phyloP scores from a whole-genome alignment of 2,797 vertebrate genomes.

The Zalophus californianus region DNA sequence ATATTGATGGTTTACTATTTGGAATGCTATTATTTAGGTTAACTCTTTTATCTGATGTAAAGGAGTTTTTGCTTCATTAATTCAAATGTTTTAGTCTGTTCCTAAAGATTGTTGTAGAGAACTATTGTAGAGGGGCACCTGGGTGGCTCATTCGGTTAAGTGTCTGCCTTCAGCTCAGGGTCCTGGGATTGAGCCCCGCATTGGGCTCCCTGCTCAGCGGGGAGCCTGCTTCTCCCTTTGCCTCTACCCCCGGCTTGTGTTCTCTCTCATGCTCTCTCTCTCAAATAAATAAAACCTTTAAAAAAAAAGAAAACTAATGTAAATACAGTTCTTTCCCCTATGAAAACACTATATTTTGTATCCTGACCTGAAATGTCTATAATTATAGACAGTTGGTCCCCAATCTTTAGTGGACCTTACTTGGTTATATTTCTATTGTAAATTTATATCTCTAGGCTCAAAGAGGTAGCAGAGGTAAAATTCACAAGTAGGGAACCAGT shows the following conservation, averaged over 20 bases:
- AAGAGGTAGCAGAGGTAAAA: conserved; percentile 53
- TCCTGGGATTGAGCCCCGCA: not conserved
- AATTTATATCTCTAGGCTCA: conserved; percentile 38
- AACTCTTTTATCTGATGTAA: not conserved
- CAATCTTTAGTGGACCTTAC: not conserved
- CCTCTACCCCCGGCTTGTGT: not conserved
- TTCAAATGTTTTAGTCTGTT: conserved; percentile 54
- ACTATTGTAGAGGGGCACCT: not conserved
- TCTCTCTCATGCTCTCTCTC: not conserved
- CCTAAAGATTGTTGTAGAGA: conserved; percentile 23
- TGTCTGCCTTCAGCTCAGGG: not conserved
- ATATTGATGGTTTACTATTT: not conserved
- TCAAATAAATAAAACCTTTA: not conserved
- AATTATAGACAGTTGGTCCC: conserved; percentile 13
- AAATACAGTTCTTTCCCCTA: not conserved
- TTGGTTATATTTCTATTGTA: conserved; percentile 13
- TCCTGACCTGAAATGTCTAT: conserved; percentile 46
- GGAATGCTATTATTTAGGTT: conserved; percentile 5
- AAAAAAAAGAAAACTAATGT: conserved; percentile 24
- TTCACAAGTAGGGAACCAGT: not conserved
- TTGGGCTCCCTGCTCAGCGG: not conserved
- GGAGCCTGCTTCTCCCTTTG: not conserved
- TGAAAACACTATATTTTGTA: conserved; percentile 31
- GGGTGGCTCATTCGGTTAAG: not conserved
- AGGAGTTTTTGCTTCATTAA: conserved; percentile 32